phyloP scores from a whole-genome alignment of 92 coral and sea anemone species.

The Epizoanthus stellaris region DNA sequence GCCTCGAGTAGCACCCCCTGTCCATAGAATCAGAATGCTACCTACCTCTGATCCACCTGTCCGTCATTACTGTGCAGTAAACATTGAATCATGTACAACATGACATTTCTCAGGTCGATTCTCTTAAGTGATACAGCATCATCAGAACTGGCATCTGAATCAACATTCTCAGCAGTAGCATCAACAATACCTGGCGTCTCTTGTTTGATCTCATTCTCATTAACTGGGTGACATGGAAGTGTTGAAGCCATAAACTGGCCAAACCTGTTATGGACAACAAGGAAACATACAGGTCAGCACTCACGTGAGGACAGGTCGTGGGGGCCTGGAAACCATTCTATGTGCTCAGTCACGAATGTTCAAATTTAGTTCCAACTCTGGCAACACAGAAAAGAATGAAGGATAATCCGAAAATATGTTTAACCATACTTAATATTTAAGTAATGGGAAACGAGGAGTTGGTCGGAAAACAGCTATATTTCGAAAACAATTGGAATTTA shows the following conservation, averaged over 20 bases:
- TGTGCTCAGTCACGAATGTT: background rate
- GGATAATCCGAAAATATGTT: too few relatives aligned
- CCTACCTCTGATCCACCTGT: slow-evolving; percentile 82
- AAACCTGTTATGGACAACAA: slow-evolving; percentile 58
- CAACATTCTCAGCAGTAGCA: background rate
- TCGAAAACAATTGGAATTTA: too few relatives aligned
- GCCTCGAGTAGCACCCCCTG: too few relatives aligned
- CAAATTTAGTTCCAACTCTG: too few relatives aligned
- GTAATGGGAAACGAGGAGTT: too few relatives aligned
- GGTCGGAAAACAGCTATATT: too few relatives aligned
- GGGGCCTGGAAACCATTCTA: background rate
- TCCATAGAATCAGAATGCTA: too few relatives aligned
- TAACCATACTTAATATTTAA: too few relatives aligned
- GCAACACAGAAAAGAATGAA: too few relatives aligned
- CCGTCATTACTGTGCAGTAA: slow-evolving; percentile 82
- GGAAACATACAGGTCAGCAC: background rate
- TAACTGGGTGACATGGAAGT: slow-evolving; percentile 51
- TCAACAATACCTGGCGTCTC: slow-evolving; percentile 19
- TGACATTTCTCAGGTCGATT: slow-evolving; percentile 80
- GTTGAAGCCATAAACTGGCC: slow-evolving; percentile 94
- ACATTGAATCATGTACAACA: slow-evolving; percentile 82
- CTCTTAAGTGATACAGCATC: slow-evolving; percentile 65
- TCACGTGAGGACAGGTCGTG: background rate
- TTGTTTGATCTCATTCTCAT: slow-evolving; percentile 71
- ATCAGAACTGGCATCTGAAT: slow-evolving; percentile 3